Evolutionary conservation across 2,888 invertebrate genomes (phyloP), one percentile per base, ranked within the genome.

Genomic region (Tortrix viridana): DNA sequence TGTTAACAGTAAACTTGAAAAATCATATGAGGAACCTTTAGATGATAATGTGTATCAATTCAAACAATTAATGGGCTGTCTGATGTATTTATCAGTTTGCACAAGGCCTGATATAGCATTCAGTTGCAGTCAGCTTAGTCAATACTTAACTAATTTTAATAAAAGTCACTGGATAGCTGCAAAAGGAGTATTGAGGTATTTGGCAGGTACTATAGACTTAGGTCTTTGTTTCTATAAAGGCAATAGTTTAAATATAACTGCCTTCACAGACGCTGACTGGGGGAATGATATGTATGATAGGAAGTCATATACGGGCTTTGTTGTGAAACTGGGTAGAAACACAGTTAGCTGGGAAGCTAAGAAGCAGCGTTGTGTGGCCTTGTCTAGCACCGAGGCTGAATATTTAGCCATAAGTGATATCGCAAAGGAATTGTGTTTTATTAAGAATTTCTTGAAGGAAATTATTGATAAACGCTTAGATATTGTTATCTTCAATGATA

Each of bases 1-100:
- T 14, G 0, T 54, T 16, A 65, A 65, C 44, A 47, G 47, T 49
- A 69, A 67, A 54, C 59, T 68, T 26, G 26, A 26, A 23, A 57
- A 61, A 26, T 9, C 43, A 50, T 12, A 50, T 37, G 14, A 50
- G n/a, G 46, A 23, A 32, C 38, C 49, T 46, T 23, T 61, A 37
- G 32, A 60, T 50, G 57, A 65, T 52, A 47, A 59, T 48, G 19
- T 41, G 9, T 60, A 57, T 50, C 20, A 48, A 48, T 48, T 23
- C 48, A 48, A 23, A 22, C 48, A 48, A 48, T 23, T 48, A 14
- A 26, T 67, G 3, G 66, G 67, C n/a, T 50, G 56, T 50, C 32
- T 69, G 2, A 68, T 67, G 66, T 48, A 48, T 48, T 22, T 48
- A 2, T 48, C 48, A 48, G 48, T 48, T 23, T 52, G 37, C n/a